A percentile compares a stretch with the other conserved stretches of the same genome.
phyloP scores from a whole-genome alignment of 1,140 invertebrate species.

The Glomeris maerens region DNA sequence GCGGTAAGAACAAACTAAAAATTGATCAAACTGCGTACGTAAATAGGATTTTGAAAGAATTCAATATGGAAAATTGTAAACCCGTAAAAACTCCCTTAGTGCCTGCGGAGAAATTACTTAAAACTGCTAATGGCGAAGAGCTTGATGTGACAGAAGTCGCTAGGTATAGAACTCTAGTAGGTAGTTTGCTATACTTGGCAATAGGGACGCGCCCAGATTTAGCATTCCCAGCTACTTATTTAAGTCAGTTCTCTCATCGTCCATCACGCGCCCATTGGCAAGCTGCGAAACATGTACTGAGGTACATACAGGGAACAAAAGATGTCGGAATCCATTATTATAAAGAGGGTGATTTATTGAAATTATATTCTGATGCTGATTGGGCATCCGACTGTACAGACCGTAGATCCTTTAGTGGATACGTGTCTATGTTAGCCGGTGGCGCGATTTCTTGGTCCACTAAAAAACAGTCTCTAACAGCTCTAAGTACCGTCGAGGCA shows the following conservation, averaged over 20 bases:
- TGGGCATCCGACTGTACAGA: too few relatives aligned
- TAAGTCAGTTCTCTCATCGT: not conserved
- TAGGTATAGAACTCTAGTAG: conserved; percentile 29
- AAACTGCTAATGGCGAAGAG: not conserved
- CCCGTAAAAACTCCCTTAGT: not conserved
- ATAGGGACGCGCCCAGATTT: conserved; percentile 26
- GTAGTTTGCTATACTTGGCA: conserved; percentile 18
- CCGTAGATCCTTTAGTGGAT: conserved; percentile 6
- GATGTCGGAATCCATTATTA: not conserved
- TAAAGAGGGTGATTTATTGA: too few relatives aligned
- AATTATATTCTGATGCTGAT: too few relatives aligned
- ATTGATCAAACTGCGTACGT: too few relatives aligned
- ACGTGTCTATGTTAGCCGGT: not conserved
- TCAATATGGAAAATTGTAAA: not conserved
- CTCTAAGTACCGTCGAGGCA: conserved; percentile 1
- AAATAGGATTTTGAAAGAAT: too few relatives aligned
- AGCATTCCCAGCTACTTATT: conserved; percentile 7
- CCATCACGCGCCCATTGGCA: not conserved
- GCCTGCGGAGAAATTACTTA: not conserved
- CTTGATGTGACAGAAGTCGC: too few relatives aligned
- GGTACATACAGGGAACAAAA: conserved; percentile 4
- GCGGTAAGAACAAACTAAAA: too few relatives aligned
- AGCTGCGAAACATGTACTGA: not conserved
- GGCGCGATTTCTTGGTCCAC: conserved; percentile 3
- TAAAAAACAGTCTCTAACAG: conserved; percentile 4